phyloP scores from a whole-genome alignment of 2,113 vertebrate species.

The Myrmophylax atrothorax region DNA sequence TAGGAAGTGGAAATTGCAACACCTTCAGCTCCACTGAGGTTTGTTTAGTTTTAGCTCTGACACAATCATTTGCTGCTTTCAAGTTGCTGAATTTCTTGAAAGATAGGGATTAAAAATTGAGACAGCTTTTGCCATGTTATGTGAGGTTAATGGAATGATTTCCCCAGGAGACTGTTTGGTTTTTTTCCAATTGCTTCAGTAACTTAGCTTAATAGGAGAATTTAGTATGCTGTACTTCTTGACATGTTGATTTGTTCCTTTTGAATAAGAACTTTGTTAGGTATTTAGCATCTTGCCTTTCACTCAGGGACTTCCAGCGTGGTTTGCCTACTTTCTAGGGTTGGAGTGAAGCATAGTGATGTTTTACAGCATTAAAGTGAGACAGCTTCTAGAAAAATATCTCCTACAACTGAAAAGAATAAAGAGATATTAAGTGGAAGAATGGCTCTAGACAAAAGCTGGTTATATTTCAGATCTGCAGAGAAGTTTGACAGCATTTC shows the following conservation, averaged over 20 bases:
- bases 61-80: background rate
- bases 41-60: background rate
- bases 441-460: background rate
- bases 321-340: background rate
- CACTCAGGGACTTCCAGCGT: background rate
- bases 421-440: background rate
- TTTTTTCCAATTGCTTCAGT: background rate
- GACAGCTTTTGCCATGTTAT: background rate
- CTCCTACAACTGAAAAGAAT: background rate
- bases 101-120: background rate
- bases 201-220: background rate
- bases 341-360: accelerated
- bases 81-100: background rate
- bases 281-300: background rate
- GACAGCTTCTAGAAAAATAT: background rate
- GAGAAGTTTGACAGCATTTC: background rate
- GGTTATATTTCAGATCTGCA: background rate
- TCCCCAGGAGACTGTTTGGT: background rate
- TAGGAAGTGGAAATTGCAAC: background rate
- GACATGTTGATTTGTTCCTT: background rate
- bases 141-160: background rate
- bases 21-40: background rate
- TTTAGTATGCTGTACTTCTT: background rate
- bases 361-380: background rate
- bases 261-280: background rate